phyloP scores from a whole-genome alignment of 2,113 vertebrate genomes.

The human region DNA sequence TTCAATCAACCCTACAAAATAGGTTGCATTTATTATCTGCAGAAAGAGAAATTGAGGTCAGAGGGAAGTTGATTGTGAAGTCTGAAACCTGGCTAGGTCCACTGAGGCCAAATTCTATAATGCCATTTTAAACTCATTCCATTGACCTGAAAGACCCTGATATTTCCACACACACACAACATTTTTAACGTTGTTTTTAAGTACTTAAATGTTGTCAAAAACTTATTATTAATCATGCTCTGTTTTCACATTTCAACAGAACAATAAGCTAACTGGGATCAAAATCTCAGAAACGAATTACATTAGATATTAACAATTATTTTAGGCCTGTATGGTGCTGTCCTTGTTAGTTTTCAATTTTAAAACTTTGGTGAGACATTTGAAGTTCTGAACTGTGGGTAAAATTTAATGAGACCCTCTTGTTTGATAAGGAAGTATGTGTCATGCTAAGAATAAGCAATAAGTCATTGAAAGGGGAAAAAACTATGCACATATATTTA shows the following conservation, averaged over 20 bases:
- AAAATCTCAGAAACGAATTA: conserved; percentile 26
- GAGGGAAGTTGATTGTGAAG: not conserved
- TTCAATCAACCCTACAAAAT: not conserved
- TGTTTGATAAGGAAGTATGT: not conserved
- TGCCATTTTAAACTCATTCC: not conserved
- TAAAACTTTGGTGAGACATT: not conserved
- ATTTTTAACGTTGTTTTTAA: not conserved
- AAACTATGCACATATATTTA: not conserved
- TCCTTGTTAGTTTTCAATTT: not conserved
- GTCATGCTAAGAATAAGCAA: not conserved
- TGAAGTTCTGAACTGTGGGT: not conserved
- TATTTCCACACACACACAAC: not conserved
- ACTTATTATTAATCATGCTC: not conserved
- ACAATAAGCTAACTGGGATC: not conserved
- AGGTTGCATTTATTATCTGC: not conserved
- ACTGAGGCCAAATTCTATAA: not conserved
- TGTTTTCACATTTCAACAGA: conserved; percentile 16
- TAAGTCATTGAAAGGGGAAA: not conserved
- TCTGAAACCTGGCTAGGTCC: no score
- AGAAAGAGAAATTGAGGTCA: not conserved
- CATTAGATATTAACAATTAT: not conserved
- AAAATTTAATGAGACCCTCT: not conserved
- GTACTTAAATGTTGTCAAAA: conserved; percentile 5
- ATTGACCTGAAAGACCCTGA: not conserved
- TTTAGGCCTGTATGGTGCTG: not conserved